A percentile compares a stretch with the other conserved stretches of the same genome.
Conservation (phyloP, 2,113 vertebrate species). For the Tragelaphus buxtoni region DNA sequence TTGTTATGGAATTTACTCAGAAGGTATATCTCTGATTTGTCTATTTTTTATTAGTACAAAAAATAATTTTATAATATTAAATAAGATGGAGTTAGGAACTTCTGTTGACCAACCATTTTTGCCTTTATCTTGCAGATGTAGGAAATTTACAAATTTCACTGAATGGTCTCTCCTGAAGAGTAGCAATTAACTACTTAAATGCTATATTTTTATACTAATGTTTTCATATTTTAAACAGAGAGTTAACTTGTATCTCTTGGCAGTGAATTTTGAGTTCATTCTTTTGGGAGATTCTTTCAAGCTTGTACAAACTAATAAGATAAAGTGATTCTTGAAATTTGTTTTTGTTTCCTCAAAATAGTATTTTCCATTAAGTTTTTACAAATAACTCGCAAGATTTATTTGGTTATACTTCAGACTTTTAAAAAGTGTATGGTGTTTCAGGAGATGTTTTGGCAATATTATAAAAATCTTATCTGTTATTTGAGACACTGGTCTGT, state of each 20-base stretch:
- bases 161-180: slow-evolving; percentile 27
- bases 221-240: slow-evolving; percentile 64
- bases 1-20: not conserved
- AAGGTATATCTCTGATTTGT: not conserved
- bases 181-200: slow-evolving; percentile 62
- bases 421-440: slow-evolving; percentile 29
- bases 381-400: slow-evolving; percentile 25
- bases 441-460: slow-evolving; percentile 37
- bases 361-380: slow-evolving; percentile 50
- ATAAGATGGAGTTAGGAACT: not conserved
- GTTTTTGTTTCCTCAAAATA: slow-evolving; percentile 49
- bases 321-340: slow-evolving; percentile 23
- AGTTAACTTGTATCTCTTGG: slow-evolving; percentile 59
- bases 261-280: slow-evolving; percentile 56
- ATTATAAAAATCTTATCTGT: slow-evolving; percentile 73
- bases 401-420: slow-evolving; percentile 40
- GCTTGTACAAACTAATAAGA: slow-evolving; percentile 47
- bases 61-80: not conserved
- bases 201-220: slow-evolving; percentile 41
- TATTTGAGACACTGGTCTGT: slow-evolving; percentile 81
- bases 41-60: not conserved
- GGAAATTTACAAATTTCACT: not conserved
- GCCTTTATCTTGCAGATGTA: slow-evolving; percentile 18
- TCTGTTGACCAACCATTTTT: not conserved
- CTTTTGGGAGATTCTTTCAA: slow-evolving; percentile 58